phyloP scores from a whole-genome alignment of 2,113 vertebrate genomes.

The Crotalus viridis region DNA sequence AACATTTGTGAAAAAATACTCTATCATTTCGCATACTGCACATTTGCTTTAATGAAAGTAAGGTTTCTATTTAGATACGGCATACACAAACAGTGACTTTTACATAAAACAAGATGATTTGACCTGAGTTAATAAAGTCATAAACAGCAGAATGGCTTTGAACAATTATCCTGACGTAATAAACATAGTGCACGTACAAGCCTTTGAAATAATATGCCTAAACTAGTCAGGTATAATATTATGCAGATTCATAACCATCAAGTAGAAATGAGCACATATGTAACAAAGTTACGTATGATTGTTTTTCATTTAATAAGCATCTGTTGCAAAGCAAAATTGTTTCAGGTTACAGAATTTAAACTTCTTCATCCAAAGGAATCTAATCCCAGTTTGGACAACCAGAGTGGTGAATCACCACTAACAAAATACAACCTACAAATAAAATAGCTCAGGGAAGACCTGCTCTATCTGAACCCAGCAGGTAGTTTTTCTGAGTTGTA shows the following conservation, averaged over 20 bases:
- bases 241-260: neutral
- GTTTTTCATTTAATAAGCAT: neutral
- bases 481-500: neutral
- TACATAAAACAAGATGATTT: neutral
- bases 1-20: neutral
- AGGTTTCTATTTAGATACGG: neutral
- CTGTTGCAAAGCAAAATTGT: neutral
- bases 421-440: neutral
- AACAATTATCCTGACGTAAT: neutral
- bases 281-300: neutral
- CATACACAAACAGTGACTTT: neutral
- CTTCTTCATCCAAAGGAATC: neutral
- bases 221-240: neutral
- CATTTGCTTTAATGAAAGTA: neutral
- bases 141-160: neutral
- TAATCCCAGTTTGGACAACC: neutral
- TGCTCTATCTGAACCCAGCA: neutral
- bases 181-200: neutral
- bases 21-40: neutral
- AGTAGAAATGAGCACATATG: neutral
- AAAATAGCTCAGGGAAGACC: neutral
- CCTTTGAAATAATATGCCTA: neutral
- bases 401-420: neutral
- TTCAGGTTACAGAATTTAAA: neutral
- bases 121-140: neutral